A percentile compares a stretch with the other conserved stretches of the same genome.
phyloP scores from a whole-genome alignment of 2,888 invertebrate species.

The Lochmaea capreae region DNA sequence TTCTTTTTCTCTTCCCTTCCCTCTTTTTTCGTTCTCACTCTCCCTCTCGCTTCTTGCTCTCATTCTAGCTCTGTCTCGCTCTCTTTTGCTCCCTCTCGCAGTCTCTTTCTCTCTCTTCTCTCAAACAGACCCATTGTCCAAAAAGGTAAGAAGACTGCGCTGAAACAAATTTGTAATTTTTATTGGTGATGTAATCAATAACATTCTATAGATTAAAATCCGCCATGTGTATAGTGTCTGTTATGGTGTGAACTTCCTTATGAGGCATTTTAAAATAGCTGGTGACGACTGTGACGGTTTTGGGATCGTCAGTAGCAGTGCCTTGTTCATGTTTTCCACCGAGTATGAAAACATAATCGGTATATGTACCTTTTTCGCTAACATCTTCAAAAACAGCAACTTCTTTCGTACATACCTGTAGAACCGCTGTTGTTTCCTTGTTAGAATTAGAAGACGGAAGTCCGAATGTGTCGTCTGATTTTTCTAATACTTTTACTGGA shows the following conservation, averaged over 20 bases:
- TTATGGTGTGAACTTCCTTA: background rate
- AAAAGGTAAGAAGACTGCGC: too few relatives aligned
- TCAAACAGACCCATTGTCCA: too few relatives aligned
- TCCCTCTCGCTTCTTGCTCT: too few relatives aligned
- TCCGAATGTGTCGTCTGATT: background rate
- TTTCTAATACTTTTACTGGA: background rate
- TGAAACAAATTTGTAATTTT: too few relatives aligned
- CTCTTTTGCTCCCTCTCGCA: too few relatives aligned
- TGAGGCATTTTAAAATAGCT: conserved; percentile 1
- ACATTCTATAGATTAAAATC: background rate
- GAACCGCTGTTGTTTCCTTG: background rate
- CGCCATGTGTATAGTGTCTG: background rate
- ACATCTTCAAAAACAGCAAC: background rate
- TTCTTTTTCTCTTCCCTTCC: too few relatives aligned
- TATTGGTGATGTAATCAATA: background rate
- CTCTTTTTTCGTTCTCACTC: too few relatives aligned
- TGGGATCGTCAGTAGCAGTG: background rate
- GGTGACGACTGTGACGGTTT: background rate
- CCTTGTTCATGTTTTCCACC: background rate
- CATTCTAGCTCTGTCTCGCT: too few relatives aligned
- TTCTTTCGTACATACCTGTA: background rate
- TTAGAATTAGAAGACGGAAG: background rate
- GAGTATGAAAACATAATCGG: background rate
- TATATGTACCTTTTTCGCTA: background rate
- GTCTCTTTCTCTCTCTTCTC: too few relatives aligned